A percentile compares a stretch with the other conserved stretches of the same genome.
phyloP scores from a whole-genome alignment of 2,797 vertebrate genomes.

The Parauchenoglanis ngamensis region DNA sequence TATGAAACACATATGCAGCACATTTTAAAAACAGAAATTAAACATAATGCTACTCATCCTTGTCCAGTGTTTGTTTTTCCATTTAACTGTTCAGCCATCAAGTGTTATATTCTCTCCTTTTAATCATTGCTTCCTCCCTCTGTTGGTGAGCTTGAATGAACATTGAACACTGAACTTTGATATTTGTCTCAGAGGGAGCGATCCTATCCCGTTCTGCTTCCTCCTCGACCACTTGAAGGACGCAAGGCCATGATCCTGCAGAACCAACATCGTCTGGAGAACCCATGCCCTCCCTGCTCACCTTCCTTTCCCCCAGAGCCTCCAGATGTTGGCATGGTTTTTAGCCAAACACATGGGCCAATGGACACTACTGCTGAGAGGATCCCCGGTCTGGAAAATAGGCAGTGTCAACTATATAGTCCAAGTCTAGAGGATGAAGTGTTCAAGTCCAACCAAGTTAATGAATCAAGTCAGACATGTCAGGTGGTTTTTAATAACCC shows the following conservation, averaged over 20 bases:
- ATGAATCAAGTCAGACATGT: neutral
- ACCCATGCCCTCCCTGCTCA: constrained; percentile 24
- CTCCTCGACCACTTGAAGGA: constrained; percentile 66
- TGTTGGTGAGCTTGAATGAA: constrained; percentile 45
- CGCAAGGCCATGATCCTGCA: constrained; percentile 61
- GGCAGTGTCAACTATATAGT: neutral
- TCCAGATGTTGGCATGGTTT: constrained; percentile 26
- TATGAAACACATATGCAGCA: constrained; percentile 15
- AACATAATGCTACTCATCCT: neutral
- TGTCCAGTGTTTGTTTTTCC: neutral
- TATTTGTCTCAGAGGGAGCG: constrained; percentile 71
- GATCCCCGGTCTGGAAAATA: constrained; percentile 7
- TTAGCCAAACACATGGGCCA: constrained; percentile 38
- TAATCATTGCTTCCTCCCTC: neutral
- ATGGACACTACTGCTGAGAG: constrained; percentile 46
- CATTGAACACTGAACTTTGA: neutral
- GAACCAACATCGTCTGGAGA: constrained; percentile 47
- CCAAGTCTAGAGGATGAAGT: neutral
- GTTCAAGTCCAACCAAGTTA: neutral
- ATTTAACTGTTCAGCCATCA: neutral
- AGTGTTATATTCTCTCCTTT: constrained; percentile 36
- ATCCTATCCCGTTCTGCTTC: constrained; percentile 66
- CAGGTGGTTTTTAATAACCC: constrained; percentile 31
- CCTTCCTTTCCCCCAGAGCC: neutral
- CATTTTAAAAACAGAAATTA: neutral